Percentiles rank a stretch among this genome's conserved stretches.
These are phyloP conservation scores for Nautilus pompilius DNA, from an alignment of 1,140 invertebrate species.

Conservation along the genomic window DNA sequence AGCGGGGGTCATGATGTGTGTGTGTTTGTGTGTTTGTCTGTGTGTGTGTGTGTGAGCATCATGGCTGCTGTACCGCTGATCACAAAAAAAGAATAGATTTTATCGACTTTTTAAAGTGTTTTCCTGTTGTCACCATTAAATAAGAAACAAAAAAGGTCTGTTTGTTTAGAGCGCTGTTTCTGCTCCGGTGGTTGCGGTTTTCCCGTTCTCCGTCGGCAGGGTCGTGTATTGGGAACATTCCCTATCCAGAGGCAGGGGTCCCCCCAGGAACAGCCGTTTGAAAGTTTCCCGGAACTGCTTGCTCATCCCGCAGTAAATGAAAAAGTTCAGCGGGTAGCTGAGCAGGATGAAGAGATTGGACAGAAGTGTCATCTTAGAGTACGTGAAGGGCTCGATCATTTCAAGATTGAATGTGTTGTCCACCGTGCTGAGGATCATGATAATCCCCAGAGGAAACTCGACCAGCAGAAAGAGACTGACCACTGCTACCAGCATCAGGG, in stretches of 20 bases:
- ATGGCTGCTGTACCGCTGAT: too few species aligned
- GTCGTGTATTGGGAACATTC: slow-evolving; percentile 48
- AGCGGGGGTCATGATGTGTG: too few species aligned
- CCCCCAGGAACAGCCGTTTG: slow-evolving; percentile 72
- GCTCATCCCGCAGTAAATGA: slow-evolving; percentile 94
- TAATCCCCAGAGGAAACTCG: slow-evolving; percentile 79
- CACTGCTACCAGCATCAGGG: slow-evolving; percentile 91
- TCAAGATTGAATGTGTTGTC: slow-evolving; percentile 62
- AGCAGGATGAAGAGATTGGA: slow-evolving; percentile 88
- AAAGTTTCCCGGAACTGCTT: slow-evolving; percentile 91
- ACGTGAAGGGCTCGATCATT: slow-evolving; percentile 22
- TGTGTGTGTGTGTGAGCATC: too few species aligned
- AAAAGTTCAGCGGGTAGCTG: slow-evolving; percentile 90
- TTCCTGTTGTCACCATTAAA: too few species aligned
- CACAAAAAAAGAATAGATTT: too few species aligned
- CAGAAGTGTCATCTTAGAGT: slow-evolving; percentile 47
- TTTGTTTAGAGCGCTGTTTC: slow-evolving; percentile 25
- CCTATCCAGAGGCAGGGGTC: slow-evolving; percentile 29
- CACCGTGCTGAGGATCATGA: slow-evolving; percentile 80
- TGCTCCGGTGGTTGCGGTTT: slow-evolving; percentile 30
- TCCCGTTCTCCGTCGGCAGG: slow-evolving; percentile 45
- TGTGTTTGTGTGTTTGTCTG: too few species aligned
- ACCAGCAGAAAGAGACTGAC: slow-evolving; percentile 87
- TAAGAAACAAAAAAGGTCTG: too few species aligned
- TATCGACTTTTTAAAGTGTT: too few species aligned